Base-by-base conservation (phyloP, 2,888 invertebrate genomes). In the Steromphala cineraria region DNA sequence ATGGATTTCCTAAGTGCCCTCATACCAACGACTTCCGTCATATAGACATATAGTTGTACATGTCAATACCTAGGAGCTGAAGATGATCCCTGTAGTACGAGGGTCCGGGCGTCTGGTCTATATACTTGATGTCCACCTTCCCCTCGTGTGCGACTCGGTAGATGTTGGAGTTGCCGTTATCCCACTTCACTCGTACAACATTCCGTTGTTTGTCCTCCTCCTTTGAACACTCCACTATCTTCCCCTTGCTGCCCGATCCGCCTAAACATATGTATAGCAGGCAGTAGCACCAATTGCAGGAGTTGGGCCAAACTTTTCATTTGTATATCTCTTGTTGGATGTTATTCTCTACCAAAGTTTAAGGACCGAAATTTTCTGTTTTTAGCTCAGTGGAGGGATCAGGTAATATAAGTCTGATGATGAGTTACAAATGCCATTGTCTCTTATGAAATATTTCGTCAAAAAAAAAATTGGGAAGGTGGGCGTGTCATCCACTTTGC, bases 21-120 rank as follows among this genome's bases (percentile, higher is more conserved):
- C n/a, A n/a, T n/a, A n/a, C n/a, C n/a, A n/a, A n/a, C n/a, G n/a
- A n/a, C n/a, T n/a, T 10, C 46, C 36, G 36, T 8, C 46, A 46
- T 46, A 1, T 8, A 46, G 46, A 46, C 4, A 46, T 13, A n/a
- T n/a, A n/a, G n/a, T n/a, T n/a, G n/a, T n/a, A n/a, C n/a, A n/a
- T 46, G 46, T 4, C 7, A 36, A 36, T 67, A 78, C 82, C 82
- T 15, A 80, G 17, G 10, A 75, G 17, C 3, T 80, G 79, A 21
- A 82, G 67, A 21, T 82, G 80, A 13, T 82, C 82, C 31, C 80
- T 75, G 79, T 82, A 82, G 79, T 81, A 82, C 21, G 19, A 79
- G 15, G 79, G 56, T 46, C 82, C 82, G 8, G 46, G 53, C 40
- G 67, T 56, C 28, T 82, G 76, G 13, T 81, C 79, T 17, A 79